A percentile compares a stretch with the other conserved stretches of the same genome.
phyloP scores from a whole-genome alignment of 1,140 invertebrate species.

The Galendromus occidentalis region DNA sequence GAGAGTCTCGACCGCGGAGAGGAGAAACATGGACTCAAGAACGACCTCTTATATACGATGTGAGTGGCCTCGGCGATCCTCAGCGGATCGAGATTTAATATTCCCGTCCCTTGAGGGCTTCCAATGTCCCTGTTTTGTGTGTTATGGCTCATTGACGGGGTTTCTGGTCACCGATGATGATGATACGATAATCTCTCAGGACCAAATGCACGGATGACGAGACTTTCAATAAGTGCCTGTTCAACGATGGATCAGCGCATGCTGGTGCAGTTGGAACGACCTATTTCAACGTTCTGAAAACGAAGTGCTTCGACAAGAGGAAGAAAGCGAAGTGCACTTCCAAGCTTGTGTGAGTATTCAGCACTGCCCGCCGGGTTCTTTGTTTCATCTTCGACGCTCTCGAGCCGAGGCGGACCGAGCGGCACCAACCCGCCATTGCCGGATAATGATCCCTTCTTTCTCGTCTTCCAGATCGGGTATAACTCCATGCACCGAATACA shows the following conservation, averaged over 20 bases:
- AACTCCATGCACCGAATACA: conserved; percentile 19
- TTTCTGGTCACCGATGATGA: conserved; percentile 2
- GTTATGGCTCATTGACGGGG: too few relatives aligned
- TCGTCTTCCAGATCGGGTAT: not conserved
- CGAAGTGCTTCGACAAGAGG: conserved; percentile 37
- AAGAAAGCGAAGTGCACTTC: not conserved
- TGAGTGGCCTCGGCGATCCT: conserved; percentile 11
- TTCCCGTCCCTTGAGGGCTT: too few relatives aligned
- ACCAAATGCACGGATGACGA: conserved; percentile 46
- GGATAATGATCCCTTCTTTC: not conserved
- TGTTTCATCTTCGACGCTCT: not conserved
- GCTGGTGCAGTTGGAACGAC: conserved; percentile 38
- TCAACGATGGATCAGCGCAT: conserved; percentile 28
- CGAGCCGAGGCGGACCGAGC: too few relatives aligned
- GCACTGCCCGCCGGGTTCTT: conserved; percentile 15
- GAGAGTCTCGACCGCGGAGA: conserved; percentile 38
- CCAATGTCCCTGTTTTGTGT: too few relatives aligned
- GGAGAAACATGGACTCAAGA: conserved; percentile 39
- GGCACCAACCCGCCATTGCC: too few relatives aligned
- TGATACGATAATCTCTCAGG: conserved; percentile 26
- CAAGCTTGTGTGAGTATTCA: conserved; percentile 8
- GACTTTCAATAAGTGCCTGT: conserved; percentile 42
- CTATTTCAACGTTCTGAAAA: conserved; percentile 43
- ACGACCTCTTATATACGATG: conserved; percentile 34
- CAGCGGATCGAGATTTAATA: not conserved